Evolutionary conservation across 2,888 invertebrate species (phyloP).

Genomic region (Philereme transversata): DNA sequence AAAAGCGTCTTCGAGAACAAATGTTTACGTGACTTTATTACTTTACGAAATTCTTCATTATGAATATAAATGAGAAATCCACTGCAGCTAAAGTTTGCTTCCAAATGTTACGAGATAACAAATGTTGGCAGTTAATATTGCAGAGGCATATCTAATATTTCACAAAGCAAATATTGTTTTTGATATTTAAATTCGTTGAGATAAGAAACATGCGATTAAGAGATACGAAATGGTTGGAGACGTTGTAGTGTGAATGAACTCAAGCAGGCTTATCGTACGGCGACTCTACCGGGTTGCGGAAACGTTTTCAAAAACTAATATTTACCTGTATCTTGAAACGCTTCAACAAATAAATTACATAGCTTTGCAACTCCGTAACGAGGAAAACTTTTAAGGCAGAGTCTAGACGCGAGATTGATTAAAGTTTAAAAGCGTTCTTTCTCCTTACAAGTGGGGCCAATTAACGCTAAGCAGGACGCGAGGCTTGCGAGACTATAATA

Average conservation of each 20-base stretch:
- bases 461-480: constrained; percentile 39
- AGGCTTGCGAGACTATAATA: constrained; percentile 40
- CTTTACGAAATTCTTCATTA: constrained; percentile 21
- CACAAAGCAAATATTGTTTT: constrained; percentile 22
- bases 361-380: constrained; percentile 8
- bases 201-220: constrained; percentile 44
- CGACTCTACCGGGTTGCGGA: constrained; percentile 49
- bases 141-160: not conserved
- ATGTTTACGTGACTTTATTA: constrained; percentile 38
- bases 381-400: constrained; percentile 12
- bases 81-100: constrained; percentile 1
- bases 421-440: constrained; percentile 5
- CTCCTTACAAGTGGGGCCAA: constrained; percentile 36
- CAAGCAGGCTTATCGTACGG: constrained; percentile 60
- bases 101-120: not conserved
- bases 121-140: not conserved
- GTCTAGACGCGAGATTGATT: constrained; percentile 10
- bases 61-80: constrained; percentile 4
- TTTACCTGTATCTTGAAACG: constrained; percentile 38
- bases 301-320: constrained; percentile 53
- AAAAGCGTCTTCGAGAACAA: constrained; percentile 35
- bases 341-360: constrained; percentile 26
- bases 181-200: constrained; percentile 23
- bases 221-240: constrained; percentile 37
- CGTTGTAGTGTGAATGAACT: constrained; percentile 61